These are phyloP conservation scores for Carcina quercana DNA, from an alignment of 2,888 invertebrate genomes.

Conservation along the genomic window DNA sequence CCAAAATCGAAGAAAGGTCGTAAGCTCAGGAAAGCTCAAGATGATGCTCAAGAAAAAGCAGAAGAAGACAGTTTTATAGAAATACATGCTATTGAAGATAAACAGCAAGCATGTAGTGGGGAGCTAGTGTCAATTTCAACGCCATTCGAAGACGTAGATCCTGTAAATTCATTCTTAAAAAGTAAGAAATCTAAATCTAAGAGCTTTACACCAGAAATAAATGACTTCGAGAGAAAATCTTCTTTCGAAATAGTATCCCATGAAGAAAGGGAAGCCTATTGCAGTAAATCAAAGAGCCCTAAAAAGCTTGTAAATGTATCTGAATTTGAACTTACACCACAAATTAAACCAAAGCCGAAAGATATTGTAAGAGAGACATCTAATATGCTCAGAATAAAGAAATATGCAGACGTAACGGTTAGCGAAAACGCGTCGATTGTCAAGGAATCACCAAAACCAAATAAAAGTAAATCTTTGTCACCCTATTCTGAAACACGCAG, in stretches of 20 bases:
- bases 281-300: constrained; percentile 17
- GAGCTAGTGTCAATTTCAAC: constrained; percentile 60
- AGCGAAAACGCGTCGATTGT: constrained; percentile 22
- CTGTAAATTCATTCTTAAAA: constrained; percentile 36
- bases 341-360: constrained; percentile 17
- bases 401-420: constrained; percentile 17
- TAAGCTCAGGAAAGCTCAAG: constrained; percentile 43
- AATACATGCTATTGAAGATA: constrained; percentile 63
- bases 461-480: constrained; percentile 49
- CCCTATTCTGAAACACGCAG: constrained; percentile 42
- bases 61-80: constrained; percentile 65
- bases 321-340: constrained; percentile 20
- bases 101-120: constrained; percentile 41
- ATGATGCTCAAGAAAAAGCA: constrained; percentile 41
- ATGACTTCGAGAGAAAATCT: constrained; percentile 23
- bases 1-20: constrained; percentile 47
- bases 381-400: constrained; percentile 18
- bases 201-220: constrained; percentile 39
- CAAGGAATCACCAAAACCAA: constrained; percentile 38
- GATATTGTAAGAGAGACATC: constrained; percentile 11
- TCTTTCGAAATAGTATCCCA: constrained; percentile 23
- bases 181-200: constrained; percentile 46
- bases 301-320: constrained; percentile 16
- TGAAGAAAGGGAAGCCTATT: constrained; percentile 22
- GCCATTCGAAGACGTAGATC: constrained; percentile 45